Percentiles rank a stretch among this genome's conserved stretches.
These are phyloP conservation scores for Trichopoda pennipes DNA, from an alignment of 2,888 invertebrate genomes.

Conservation along the genomic window DNA sequence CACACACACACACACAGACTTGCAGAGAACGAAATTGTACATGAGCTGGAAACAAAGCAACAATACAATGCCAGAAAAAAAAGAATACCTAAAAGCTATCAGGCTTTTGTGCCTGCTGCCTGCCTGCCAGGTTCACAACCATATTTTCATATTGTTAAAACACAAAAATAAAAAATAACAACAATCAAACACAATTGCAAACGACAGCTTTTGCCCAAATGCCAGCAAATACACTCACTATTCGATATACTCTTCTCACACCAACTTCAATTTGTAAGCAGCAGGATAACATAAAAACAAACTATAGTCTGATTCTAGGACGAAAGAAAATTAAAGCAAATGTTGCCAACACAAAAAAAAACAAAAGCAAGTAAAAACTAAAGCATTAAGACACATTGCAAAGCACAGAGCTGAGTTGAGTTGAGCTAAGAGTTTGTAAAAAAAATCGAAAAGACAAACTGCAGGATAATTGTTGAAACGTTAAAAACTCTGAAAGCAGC, in stretches of 20 bases:
- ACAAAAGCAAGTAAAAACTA: not conserved
- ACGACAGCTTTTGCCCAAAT: conserved; percentile 54
- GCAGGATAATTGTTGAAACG: conserved; percentile 43
- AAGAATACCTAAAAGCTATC: conserved; percentile 49
- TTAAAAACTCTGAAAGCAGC: conserved; percentile 20
- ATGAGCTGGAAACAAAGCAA: conserved; percentile 51
- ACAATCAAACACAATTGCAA: conserved; percentile 58
- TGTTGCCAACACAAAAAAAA: conserved; percentile 30
- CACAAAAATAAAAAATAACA: too few relatives aligned
- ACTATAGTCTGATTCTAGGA: conserved; percentile 15
- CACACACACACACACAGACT: conserved; percentile 6
- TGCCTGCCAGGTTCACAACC: conserved; percentile 54
- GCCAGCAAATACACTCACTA: conserved; percentile 42
- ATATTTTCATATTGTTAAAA: conserved; percentile 37
- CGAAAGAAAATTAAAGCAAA: conserved; percentile 50
- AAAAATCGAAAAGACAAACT: conserved; percentile 25
- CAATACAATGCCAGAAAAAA: conserved; percentile 20
- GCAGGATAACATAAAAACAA: conserved; percentile 1
- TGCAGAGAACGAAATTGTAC: conserved; percentile 39
- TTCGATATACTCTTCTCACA: conserved; percentile 17
- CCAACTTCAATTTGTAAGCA: conserved; percentile 9
- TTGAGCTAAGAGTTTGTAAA: conserved; percentile 50
- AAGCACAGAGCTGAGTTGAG: conserved; percentile 29
- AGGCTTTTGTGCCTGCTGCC: conserved; percentile 34
- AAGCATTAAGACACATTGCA: conserved; percentile 21